Base-by-base conservation (phyloP, 2,113 vertebrate genomes). In the Nerophis lumbriciformis region DNA sequence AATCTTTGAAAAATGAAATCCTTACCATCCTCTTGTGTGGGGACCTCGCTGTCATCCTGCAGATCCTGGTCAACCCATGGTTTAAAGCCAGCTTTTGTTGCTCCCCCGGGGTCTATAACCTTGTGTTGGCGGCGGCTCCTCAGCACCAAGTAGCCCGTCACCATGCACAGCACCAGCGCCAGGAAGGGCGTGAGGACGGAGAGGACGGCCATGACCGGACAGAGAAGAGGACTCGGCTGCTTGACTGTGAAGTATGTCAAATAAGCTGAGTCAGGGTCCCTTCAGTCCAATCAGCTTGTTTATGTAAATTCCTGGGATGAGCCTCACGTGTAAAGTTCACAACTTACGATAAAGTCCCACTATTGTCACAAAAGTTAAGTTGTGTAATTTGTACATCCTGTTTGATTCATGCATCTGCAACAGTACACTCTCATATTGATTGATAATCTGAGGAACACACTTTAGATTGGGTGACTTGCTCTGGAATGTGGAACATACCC, bases 11-110 rank as follows among this genome's bases (percentile, higher is more conserved):
- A 19, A 50, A 6, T 15, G 5, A 36, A 38, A 10, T 6, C 57
- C 72, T 61, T 38, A 80, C 85, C 87, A 87, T 92, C 90, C 83
- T 89, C 90, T 39, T 19, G 83, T 3, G 65, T 59, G 37, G 59
- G 65, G 53, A 85, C 77, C 5, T 93, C 88, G 8, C 92, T 90
- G 16, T 87, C 75, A 15, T 95, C 94, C 78, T 90, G 88, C 52
- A 95, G 80, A 66, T 95, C 94, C 80, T 94, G 90, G 67, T 95
- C 92, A 16, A 91, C 90, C 94, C 94, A 94, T 0, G 93, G 51
- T 21, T 19, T 19, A 19, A 28, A 28, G 16, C 28, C 28, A 16
- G 16, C 51, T 53, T 53, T 16, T 21, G 51, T 5, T 28, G 21
- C 28, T 8, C n/a, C n/a, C 9, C 51, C 5, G 3, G 2, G 55